phyloP scores from a whole-genome alignment of 2,797 vertebrate genomes.

The Galago senegalensis region DNA sequence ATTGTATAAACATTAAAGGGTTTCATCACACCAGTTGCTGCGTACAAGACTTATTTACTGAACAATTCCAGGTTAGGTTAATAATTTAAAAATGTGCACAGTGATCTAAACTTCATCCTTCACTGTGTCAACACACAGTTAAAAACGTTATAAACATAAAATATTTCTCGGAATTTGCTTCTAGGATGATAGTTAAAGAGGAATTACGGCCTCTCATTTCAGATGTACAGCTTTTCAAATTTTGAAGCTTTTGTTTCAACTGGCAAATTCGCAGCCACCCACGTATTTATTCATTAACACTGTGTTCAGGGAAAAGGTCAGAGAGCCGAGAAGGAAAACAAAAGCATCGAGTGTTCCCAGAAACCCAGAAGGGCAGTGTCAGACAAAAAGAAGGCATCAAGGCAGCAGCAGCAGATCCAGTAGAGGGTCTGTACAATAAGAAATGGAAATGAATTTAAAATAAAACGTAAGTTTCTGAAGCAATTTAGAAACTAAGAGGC shows the following conservation, averaged over 20 bases:
- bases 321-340: neutral
- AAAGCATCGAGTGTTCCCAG: neutral
- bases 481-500: neutral
- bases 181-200: neutral
- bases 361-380: neutral
- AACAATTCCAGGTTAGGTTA: conserved; percentile 28
- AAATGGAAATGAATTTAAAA: neutral
- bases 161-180: neutral
- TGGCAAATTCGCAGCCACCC: neutral
- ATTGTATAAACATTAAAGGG: neutral
- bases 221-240: neutral
- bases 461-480: neutral
- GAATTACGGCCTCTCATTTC: neutral
- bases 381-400: neutral
- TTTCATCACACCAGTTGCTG: neutral
- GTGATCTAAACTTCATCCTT: neutral
- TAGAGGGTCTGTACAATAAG: neutral
- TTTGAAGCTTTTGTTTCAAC: neutral
- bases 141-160: conserved; percentile 12
- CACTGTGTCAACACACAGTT: neutral
- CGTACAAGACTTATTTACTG: neutral
- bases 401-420: neutral
- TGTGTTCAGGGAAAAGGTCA: neutral
- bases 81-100: neutral
- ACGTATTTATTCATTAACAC: neutral